Evolutionary conservation across 2,113 vertebrate species (phyloP), one percentile per base, ranked within the genome.

Genomic region (Accipiter cooperii): DNA sequence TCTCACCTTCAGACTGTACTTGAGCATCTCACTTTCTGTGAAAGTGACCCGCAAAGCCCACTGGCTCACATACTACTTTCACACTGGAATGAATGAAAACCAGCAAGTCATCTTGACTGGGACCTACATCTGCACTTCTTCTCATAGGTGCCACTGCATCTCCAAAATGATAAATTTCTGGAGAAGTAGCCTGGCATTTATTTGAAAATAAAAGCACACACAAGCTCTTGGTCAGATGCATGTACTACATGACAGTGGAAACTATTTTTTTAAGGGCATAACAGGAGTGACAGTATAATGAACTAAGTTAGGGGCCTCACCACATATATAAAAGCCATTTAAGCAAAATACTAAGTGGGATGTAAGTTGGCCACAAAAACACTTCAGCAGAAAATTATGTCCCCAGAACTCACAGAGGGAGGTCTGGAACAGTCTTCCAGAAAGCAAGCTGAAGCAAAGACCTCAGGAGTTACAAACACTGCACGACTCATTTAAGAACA

Each of bases 371-470:
- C 83, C 51, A 68, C 66, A 54, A 28, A 70, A 86, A 79, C 36
- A 91, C 25, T 93, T 84, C 63, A 90, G 36, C 68, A 92, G 49
- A 95, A 73, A 75, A 93, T 55, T n/a, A 73, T 12, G 20, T 68
- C n/a, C 52, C 29, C 44, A 55, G 63, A 94, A 80, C 63, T 77
- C 66, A 61, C 2, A 60, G 16, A 65, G 26, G 60, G 61, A 93
- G 18, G 79, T n/a, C 71, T 90, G 22, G 9, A 87, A 63, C 31
- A 61, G 33, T 34, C 33, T 93, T 70, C 19, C 54, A 89, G 9
- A 85, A 81, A 58, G 47, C 2, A 93, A 69, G 33, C n/a, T 55
- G 46, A 88, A 94, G 44, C 33, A 55, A 63, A 79, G 18, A 83
- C 34, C 28, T 79, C 47, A 83, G 13, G 38, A 92, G 44, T 28